Percentiles rank a stretch among this genome's conserved stretches.
These are phyloP conservation scores for Calephelis nemesis DNA, from an alignment of 1,140 invertebrate genomes.

Conservation along the genomic window DNA sequence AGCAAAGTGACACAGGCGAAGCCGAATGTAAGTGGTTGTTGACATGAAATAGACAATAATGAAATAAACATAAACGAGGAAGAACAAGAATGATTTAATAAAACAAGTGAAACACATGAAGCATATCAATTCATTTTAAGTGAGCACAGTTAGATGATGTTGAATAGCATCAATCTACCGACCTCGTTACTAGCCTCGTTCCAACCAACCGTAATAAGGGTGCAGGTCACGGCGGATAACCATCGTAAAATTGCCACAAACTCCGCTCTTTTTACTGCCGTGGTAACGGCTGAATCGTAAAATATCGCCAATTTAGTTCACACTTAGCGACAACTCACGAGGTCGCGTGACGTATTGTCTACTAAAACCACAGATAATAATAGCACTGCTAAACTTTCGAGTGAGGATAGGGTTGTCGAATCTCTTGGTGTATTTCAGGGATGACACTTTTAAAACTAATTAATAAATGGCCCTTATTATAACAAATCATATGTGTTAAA, in stretches of 20 bases:
- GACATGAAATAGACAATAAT: too few relatives aligned
- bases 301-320: constrained; percentile 70
- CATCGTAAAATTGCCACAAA: constrained; percentile 61
- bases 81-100: neutral
- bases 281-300: constrained; percentile 60
- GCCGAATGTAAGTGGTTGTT: too few relatives aligned
- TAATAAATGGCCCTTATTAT: neutral
- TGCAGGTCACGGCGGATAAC: constrained; percentile 54
- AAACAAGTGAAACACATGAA: constrained; percentile 6
- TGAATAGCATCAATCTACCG: constrained; percentile 31
- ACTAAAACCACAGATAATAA: constrained; percentile 29
- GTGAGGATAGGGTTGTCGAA: neutral
- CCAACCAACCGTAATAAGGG: constrained; percentile 51
- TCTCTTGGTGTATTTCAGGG: too few relatives aligned
- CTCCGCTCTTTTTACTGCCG: constrained; percentile 53
- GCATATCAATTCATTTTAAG: constrained; percentile 8
- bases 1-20: too few relatives aligned
- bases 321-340: constrained; percentile 47
- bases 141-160: constrained; percentile 13
- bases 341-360: constrained; percentile 42
- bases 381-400: constrained; percentile 18
- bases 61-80: too few relatives aligned
- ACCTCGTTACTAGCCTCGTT: constrained; percentile 40
- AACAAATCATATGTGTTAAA: too few relatives aligned
- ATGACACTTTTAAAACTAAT: neutral